Percentiles rank a stretch among this genome's conserved stretches.
Evolutionary conservation across 2,888 invertebrate species (phyloP).

Genomic region (Drosophila lutescens): DNA sequence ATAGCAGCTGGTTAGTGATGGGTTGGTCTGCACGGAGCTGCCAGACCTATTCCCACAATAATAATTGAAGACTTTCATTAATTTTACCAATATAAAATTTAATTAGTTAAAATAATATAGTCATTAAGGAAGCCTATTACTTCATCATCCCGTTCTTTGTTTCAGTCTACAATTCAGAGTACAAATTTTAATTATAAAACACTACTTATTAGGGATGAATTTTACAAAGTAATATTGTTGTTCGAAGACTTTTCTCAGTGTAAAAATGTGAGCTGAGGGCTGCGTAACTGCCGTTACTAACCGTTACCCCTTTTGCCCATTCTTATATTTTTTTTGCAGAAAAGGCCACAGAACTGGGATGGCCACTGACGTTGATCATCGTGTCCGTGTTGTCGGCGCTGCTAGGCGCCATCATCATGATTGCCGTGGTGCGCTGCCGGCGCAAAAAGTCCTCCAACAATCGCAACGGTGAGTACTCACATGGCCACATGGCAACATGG

Average conservation of each 20-base stretch:
- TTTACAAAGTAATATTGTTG: not conserved
- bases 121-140: too few species aligned
- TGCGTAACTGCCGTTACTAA: constrained; percentile 27
- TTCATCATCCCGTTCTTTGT: too few species aligned
- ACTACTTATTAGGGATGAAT: not conserved
- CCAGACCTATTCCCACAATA: too few species aligned
- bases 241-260: not conserved
- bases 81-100: too few species aligned
- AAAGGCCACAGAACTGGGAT: constrained; percentile 87
- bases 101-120: too few species aligned
- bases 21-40: too few species aligned
- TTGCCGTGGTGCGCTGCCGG: constrained; percentile 88
- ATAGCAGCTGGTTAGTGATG: too few species aligned
- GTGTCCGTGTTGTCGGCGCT: constrained; percentile 89
- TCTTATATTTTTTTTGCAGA: constrained; percentile 68
- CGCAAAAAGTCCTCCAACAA: constrained; percentile 85
- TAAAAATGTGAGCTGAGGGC: not conserved
- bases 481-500: constrained; percentile 13
- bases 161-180: too few species aligned
- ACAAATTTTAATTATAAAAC: not conserved
- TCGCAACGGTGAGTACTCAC: constrained; percentile 83
- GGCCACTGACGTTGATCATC: constrained; percentile 89
- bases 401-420: constrained; percentile 90
- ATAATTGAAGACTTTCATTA: too few species aligned
- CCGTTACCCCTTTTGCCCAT: constrained; percentile 6